These are phyloP conservation scores for Lasioglossum morio DNA, from an alignment of 2,888 invertebrate genomes.

Conservation along the genomic window DNA sequence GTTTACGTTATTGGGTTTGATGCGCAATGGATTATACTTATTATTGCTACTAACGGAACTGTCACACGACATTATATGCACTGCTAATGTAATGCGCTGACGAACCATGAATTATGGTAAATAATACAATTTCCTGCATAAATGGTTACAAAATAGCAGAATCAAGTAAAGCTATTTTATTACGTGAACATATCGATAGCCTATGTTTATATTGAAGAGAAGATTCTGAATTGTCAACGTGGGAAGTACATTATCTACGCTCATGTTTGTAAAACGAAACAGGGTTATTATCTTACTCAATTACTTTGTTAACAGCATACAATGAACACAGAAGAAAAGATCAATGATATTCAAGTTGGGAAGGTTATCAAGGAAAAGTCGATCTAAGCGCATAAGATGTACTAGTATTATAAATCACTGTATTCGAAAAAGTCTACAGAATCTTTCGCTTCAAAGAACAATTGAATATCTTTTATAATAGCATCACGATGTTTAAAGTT, in stretches of 20 bases:
- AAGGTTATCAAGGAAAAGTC: neutral
- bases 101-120: neutral
- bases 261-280: neutral
- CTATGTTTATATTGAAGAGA: neutral
- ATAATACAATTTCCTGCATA: neutral
- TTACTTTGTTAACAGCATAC: neutral
- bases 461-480: too few relatives aligned
- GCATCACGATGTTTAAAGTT: too few relatives aligned
- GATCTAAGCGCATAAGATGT: neutral
- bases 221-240: neutral
- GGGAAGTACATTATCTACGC: neutral
- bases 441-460: too few relatives aligned
- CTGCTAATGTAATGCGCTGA: too few relatives aligned
- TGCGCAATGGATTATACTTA: neutral
- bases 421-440: too few relatives aligned
- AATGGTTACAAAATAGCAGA: neutral
- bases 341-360: neutral
- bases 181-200: too few relatives aligned
- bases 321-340: neutral
- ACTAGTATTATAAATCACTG: too few relatives aligned
- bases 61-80: neutral
- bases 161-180: neutral
- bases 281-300: neutral
- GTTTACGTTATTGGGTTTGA: neutral
- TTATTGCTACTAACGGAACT: neutral